Evolutionary conservation across 2,888 invertebrate species (phyloP).

Genomic region (Mythimna ferrago): DNA sequence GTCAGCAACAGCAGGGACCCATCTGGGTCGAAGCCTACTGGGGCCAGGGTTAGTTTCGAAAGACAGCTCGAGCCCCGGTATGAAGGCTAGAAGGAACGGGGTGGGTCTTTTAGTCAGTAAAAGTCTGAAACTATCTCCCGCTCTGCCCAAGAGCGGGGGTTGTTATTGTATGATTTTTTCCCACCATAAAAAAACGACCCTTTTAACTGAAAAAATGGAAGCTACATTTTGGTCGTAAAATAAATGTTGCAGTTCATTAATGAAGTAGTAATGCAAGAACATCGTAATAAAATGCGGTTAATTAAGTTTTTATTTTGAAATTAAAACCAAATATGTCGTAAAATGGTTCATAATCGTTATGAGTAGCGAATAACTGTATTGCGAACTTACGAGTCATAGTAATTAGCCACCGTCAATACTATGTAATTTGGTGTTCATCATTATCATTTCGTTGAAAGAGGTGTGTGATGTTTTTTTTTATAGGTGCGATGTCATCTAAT

Average conservation of each 20-base stretch:
- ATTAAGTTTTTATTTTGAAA: slow-evolving; percentile 15
- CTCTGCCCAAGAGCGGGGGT: too few species aligned
- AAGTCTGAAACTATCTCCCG: too few species aligned
- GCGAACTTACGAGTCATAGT: not conserved
- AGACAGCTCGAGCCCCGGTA: too few species aligned
- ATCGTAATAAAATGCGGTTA: slow-evolving; percentile 5
- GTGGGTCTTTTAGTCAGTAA: too few species aligned
- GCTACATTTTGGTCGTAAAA: slow-evolving; percentile 17
- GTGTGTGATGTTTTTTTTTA: too few species aligned
- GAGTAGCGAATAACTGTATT: not conserved
- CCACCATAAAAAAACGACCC: too few species aligned
- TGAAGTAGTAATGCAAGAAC: slow-evolving; percentile 13
- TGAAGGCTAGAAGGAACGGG: too few species aligned
- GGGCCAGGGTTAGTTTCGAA: too few species aligned
- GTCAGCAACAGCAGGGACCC: too few species aligned
- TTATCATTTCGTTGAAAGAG: not conserved
- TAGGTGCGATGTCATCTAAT: too few species aligned
- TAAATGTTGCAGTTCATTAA: slow-evolving; percentile 5
- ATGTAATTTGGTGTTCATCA: not conserved
- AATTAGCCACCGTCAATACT: slow-evolving; percentile 14
- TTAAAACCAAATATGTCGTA: not conserved
- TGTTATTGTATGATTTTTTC: too few species aligned
- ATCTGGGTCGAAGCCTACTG: too few species aligned
- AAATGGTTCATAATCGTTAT: slow-evolving; percentile 13
- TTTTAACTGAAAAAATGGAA: not conserved